phyloP scores from a whole-genome alignment of 2,888 invertebrate species.

The Nephrotoma guestfalica region DNA sequence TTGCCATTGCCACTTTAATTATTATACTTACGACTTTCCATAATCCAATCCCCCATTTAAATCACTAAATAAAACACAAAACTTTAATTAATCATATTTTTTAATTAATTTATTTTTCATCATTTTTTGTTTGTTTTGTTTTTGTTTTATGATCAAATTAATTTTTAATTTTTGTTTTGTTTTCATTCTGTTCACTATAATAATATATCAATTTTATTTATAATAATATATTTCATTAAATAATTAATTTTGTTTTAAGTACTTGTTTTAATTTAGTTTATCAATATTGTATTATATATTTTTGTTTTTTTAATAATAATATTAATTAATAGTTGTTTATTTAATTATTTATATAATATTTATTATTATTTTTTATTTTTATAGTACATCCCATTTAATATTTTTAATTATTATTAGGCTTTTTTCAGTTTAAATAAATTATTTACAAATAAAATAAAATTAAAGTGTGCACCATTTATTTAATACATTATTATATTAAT shows the following conservation, averaged over 20 bases:
- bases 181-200: neutral
- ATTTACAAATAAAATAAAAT: neutral
- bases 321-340: neutral
- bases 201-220: neutral
- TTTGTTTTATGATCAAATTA: neutral
- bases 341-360: neutral
- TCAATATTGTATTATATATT: neutral
- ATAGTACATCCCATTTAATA: constrained; percentile 3
- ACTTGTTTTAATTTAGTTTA: neutral
- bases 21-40: too few relatives aligned
- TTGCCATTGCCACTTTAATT: too few relatives aligned
- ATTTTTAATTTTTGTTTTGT: neutral
- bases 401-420: neutral
- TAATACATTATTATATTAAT: neutral
- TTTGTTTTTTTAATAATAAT: neutral
- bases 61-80: too few relatives aligned
- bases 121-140: neutral
- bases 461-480: neutral
- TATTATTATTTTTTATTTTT: neutral
- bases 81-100: neutral
- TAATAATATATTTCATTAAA: neutral
- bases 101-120: neutral
- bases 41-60: too few relatives aligned
- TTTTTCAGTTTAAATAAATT: neutral
- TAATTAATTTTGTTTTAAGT: neutral